Percentiles rank a stretch among this genome's conserved stretches.
These are phyloP conservation scores for Ochlodes sylvanus DNA, from an alignment of 2,888 invertebrate species.

Conservation along the genomic window DNA sequence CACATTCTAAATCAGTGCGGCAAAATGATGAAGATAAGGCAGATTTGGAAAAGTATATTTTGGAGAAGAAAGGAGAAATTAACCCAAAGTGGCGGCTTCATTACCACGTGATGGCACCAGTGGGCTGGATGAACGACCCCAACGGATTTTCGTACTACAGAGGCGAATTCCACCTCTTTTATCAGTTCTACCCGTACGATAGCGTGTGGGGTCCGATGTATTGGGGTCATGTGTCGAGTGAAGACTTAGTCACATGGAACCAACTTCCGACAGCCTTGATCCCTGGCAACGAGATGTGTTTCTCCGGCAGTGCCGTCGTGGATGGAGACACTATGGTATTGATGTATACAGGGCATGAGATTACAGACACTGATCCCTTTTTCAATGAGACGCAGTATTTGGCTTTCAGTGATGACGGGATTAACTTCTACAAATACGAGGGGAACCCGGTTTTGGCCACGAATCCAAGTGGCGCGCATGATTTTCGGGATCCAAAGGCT, in stretches of 20 bases:
- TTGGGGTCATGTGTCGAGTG: conserved; percentile 81
- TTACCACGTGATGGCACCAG: conserved; percentile 72
- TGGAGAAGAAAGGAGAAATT: conserved; percentile 60
- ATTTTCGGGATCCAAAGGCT: conserved; percentile 81
- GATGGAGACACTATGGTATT: conserved; percentile 64
- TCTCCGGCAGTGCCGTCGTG: conserved; percentile 77
- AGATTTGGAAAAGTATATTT: conserved; percentile 67
- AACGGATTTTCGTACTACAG: conserved; percentile 82
- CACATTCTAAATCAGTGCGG: conserved; percentile 46
- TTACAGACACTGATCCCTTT: conserved; percentile 57
- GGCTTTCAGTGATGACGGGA: conserved; percentile 71
- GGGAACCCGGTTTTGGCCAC: conserved; percentile 71
- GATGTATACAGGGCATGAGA: conserved; percentile 70
- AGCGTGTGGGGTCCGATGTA: conserved; percentile 79
- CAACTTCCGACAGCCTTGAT: conserved; percentile 76
- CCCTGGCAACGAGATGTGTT: conserved; percentile 74
- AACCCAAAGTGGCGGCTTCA: conserved; percentile 67
- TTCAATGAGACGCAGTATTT: conserved; percentile 71
- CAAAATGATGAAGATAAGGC: conserved; percentile 50
- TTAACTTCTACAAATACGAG: conserved; percentile 69
- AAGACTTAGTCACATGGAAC: conserved; percentile 79
- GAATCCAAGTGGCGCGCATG: conserved; percentile 66
- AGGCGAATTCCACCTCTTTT: conserved; percentile 82
- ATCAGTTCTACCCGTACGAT: conserved; percentile 80
- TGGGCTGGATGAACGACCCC: conserved; percentile 86